A percentile compares a stretch with the other conserved stretches of the same genome.
Evolutionary conservation across 2,113 vertebrate species (phyloP).

Genomic region (Tachuris rubrigastra): DNA sequence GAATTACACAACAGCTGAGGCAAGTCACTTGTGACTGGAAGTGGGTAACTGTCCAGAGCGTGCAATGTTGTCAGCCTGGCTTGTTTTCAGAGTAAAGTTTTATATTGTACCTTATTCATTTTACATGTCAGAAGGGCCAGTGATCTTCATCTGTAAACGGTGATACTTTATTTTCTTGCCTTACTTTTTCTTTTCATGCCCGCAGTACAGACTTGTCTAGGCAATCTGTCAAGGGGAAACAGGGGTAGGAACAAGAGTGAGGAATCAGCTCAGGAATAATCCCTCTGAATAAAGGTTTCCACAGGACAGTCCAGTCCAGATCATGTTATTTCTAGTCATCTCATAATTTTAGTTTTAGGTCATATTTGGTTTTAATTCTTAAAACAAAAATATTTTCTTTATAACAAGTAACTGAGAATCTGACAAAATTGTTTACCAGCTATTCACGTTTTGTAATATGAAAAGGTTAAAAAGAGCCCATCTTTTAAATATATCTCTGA

Average conservation of each 20-base stretch:
- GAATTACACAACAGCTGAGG: slow-evolving; percentile 45
- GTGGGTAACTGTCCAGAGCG: background rate
- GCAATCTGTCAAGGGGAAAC: background rate
- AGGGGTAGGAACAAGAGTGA: background rate
- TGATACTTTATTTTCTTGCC: background rate
- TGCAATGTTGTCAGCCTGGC: background rate
- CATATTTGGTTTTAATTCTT: slow-evolving; percentile 45
- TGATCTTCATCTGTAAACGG: background rate
- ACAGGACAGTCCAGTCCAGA: background rate
- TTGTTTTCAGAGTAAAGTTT: background rate
- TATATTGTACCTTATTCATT: background rate
- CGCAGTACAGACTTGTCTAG: background rate
- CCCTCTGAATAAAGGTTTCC: slow-evolving; percentile 33
- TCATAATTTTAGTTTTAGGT: slow-evolving; percentile 32
- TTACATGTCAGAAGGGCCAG: background rate
- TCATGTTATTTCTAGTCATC: slow-evolving; percentile 28
- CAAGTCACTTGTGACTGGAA: slow-evolving; percentile 42
- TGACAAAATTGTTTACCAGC: slow-evolving; percentile 30
- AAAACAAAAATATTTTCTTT: slow-evolving; percentile 45
- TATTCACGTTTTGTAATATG: slow-evolving; percentile 12
- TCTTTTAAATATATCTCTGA: slow-evolving; percentile 33
- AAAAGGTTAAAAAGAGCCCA: background rate
- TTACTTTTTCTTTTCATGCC: background rate
- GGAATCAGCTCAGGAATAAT: background rate
- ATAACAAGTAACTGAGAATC: slow-evolving; percentile 28